Conservation (phyloP, 2,888 invertebrate species). For the Mimachlamys varia region DNA sequence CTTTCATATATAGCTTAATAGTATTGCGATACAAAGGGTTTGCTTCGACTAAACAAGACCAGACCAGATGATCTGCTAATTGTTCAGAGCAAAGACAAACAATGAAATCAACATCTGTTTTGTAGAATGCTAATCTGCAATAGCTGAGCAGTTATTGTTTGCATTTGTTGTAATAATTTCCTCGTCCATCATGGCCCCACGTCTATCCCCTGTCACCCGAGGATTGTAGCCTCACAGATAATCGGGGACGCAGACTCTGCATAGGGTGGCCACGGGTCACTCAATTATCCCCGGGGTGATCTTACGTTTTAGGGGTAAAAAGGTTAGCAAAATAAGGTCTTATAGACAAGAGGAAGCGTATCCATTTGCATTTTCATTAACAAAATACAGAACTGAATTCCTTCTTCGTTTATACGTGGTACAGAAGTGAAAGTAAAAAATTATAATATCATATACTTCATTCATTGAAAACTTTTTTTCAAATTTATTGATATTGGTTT, state of each 20-base stretch:
- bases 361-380: too few species aligned
- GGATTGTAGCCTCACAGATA: conserved; percentile 5
- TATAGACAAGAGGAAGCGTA: neutral
- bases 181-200: neutral
- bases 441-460: too few species aligned
- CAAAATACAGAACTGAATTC: too few species aligned
- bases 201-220: neutral
- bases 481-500: too few species aligned
- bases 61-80: neutral
- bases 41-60: neutral
- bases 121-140: neutral
- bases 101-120: neutral
- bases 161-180: neutral
- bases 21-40: too few species aligned
- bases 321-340: neutral
- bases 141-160: conserved; percentile 22
- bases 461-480: too few species aligned
- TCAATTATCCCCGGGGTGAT: conserved; percentile 4
- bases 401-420: too few species aligned
- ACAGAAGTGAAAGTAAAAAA: too few species aligned
- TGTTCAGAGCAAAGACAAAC: conserved; percentile 22
- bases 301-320: conserved; percentile 6
- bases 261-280: neutral
- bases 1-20: neutral
- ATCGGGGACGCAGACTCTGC: neutral